A percentile compares a stretch with the other conserved stretches of the same genome.
phyloP scores from a whole-genome alignment of 2,113 vertebrate genomes.

The Phylloscopus whistleri region DNA sequence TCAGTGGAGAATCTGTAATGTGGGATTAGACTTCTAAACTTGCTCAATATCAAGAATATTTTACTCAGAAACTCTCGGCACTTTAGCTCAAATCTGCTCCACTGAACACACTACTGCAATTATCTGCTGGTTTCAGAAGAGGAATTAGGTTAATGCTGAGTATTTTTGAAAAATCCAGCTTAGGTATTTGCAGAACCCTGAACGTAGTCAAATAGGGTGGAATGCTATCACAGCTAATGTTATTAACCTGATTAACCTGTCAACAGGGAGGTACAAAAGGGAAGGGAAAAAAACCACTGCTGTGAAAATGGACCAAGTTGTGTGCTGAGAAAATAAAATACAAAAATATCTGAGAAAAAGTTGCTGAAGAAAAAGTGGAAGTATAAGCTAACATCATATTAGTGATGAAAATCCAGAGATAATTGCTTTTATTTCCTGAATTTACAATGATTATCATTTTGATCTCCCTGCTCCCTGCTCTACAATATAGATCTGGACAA shows the following conservation, averaged over 20 bases:
- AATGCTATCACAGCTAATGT: not conserved
- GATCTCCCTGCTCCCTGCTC: not conserved
- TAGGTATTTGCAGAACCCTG: not conserved
- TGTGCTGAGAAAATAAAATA: not conserved
- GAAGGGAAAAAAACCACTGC: rapidly evolving
- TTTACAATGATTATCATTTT: not conserved
- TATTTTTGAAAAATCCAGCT: not conserved
- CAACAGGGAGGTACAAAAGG: not conserved
- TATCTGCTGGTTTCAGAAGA: not conserved
- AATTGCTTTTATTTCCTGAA: not conserved
- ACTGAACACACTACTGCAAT: not conserved
- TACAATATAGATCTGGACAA: not conserved
- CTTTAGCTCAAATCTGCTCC: not conserved
- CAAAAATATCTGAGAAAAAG: not conserved
- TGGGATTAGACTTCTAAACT: not conserved
- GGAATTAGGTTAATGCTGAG: not conserved
- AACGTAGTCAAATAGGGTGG: not conserved
- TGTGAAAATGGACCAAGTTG: not conserved
- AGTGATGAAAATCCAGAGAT: not conserved
- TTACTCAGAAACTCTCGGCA: not conserved
- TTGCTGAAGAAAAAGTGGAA: not conserved
- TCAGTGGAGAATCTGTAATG: not conserved
- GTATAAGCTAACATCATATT: not conserved
- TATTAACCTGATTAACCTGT: not conserved
- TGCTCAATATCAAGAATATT: not conserved